Base-by-base conservation (phyloP, 2,113 vertebrate genomes). In the Aix galericulata region DNA sequence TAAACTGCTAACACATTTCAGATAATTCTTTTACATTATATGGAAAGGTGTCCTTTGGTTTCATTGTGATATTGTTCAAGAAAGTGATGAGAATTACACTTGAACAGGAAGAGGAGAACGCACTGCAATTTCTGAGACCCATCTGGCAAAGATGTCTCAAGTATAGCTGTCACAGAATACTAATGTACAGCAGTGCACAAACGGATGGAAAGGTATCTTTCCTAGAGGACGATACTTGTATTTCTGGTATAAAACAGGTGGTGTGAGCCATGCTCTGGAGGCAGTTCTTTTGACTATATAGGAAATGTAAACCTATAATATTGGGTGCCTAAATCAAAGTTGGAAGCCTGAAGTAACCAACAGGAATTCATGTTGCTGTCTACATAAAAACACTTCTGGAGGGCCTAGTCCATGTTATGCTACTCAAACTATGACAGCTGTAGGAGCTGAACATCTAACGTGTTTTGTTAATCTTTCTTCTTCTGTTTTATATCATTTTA, bases 241-340 rank as follows among this genome's bases (percentile, higher is more conserved):
- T 32, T 69, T 36, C 53, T 68, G 68, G 17, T 75, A 12, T 32
- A 1, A 44, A 69, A 63, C 6, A 5, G 40, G 36, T 42, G 27
- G 48, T 50, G 48, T 20, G 32, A 64, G 26, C 40, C 21, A 22
- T 9, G 17, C 60, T 62, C 77, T 31, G 53, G n/a, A 36, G 31
- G 59, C 44, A 55, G 38, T 36, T 72, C 42, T 0, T 0, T 42
- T 76, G 36, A 22, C 44, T 25, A 1, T 13, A 10, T 2, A 73
- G 73, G 46, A 87, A 42, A 55, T 52, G n/a, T 1, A 68, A 78
- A 66, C 15, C 40, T 18, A 7, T 21, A 46, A 15, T 5, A 36
- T 17, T 13, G 32, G 1, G 1, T 17, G 17, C 62, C 20, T 59
- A 72, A 9, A n/a, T 36, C 34, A 40, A n/a, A 60, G 66, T 1